These are phyloP conservation scores for Urosaurus nigricauda DNA, from an alignment of 2,797 vertebrate species.

Conservation along the genomic window DNA sequence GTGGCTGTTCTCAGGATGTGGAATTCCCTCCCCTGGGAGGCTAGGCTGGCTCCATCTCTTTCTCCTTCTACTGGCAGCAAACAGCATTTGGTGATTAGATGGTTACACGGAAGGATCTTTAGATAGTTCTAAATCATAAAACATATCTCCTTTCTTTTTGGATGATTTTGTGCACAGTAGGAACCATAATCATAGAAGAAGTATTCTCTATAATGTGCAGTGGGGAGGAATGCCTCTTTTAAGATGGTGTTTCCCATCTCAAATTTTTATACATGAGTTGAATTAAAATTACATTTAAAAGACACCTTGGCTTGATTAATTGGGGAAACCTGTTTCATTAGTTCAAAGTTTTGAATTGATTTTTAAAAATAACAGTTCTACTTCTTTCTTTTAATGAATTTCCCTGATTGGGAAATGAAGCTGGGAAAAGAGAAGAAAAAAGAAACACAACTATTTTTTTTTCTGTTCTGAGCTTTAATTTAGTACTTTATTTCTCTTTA, in stretches of 20 bases:
- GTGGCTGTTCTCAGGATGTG: too few species aligned
- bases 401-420: not conserved
- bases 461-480: not conserved
- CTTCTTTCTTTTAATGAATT: not conserved
- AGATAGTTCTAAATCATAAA: not conserved
- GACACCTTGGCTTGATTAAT: not conserved
- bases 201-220: not conserved
- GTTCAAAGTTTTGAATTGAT: not conserved
- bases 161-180: too few species aligned
- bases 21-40: too few species aligned
- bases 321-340: not conserved
- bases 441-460: not conserved
- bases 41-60: too few species aligned
- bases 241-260: not conserved
- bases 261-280: not conserved
- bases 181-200: not conserved
- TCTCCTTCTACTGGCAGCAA: too few species aligned
- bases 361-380: not conserved
- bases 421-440: not conserved
- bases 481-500: not conserved
- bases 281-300: not conserved
- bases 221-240: not conserved
- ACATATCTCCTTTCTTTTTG: not conserved
- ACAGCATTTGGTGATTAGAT: too few species aligned
- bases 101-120: too few species aligned